These are phyloP conservation scores for Lapara coniferarum DNA, from an alignment of 2,888 invertebrate species.

Conservation along the genomic window DNA sequence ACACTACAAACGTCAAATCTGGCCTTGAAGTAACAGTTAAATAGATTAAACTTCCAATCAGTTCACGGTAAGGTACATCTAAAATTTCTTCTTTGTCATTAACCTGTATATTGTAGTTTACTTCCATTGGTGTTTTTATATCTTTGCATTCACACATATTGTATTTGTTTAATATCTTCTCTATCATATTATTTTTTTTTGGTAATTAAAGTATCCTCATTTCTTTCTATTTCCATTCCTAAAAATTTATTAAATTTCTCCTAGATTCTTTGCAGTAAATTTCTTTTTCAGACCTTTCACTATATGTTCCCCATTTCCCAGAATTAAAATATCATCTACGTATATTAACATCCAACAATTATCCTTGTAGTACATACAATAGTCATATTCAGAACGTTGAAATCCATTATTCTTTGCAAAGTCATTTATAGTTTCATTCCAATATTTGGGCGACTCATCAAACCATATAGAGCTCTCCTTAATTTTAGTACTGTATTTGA, in stretches of 20 bases:
- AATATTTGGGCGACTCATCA: conserved; percentile 33
- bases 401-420: conserved; percentile 28
- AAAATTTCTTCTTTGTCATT: not conserved
- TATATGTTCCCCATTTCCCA: conserved; percentile 24
- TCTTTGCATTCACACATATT: conserved; percentile 29
- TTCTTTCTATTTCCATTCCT: conserved; percentile 29
- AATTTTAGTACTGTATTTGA: conserved; percentile 29
- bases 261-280: conserved; percentile 31
- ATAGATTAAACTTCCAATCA: conserved; percentile 26
- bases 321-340: conserved; percentile 23
- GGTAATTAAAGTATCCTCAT: conserved; percentile 11
- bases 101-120: conserved; percentile 14
- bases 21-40: conserved; percentile 11
- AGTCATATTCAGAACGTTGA: conserved; percentile 26
- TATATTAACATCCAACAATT: conserved; percentile 22
- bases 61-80: conserved; percentile 27
- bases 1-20: conserved; percentile 27
- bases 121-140: conserved; percentile 28
- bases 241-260: conserved; percentile 28
- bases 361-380: conserved; percentile 31
- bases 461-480: conserved; percentile 33
- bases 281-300: conserved; percentile 27
- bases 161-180: conserved; percentile 28
- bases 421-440: conserved; percentile 34
- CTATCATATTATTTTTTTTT: conserved; percentile 23